Evolutionary conservation across 2,113 vertebrate genomes (phyloP).

Genomic region (Epinephelus lanceolatus): DNA sequence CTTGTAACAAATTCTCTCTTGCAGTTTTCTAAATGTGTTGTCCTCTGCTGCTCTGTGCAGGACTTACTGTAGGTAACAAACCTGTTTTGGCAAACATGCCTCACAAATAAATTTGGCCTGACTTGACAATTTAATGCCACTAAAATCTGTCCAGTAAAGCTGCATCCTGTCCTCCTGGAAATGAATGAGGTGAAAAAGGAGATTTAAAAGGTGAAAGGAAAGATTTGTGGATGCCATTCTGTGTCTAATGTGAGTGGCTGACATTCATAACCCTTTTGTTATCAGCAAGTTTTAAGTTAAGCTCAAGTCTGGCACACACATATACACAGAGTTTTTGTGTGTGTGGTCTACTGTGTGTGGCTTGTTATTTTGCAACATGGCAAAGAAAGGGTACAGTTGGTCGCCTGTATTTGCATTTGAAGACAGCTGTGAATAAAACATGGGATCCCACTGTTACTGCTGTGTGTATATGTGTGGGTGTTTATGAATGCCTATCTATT

Average conservation of each 20-base stretch:
- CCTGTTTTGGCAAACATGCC: slow-evolving; percentile 20
- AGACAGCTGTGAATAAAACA: slow-evolving; percentile 56
- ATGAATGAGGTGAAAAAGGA: slow-evolving; percentile 44
- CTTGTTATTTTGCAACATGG: slow-evolving; percentile 49
- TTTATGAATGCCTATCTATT: slow-evolving; percentile 11
- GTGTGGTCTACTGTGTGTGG: neutral
- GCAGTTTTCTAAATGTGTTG: neutral
- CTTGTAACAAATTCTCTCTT: too few species aligned
- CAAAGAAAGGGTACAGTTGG: slow-evolving; percentile 22
- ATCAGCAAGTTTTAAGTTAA: slow-evolving; percentile 6
- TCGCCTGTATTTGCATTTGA: slow-evolving; percentile 44
- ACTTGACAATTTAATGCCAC: slow-evolving; percentile 28
- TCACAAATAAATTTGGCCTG: slow-evolving; percentile 19
- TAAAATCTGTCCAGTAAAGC: slow-evolving; percentile 23
- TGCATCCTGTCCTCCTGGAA: slow-evolving; percentile 6
- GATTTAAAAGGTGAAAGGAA: slow-evolving; percentile 47
- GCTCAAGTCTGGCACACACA: neutral
- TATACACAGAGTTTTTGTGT: neutral
- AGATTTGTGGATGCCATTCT: slow-evolving; percentile 32
- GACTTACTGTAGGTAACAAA: neutral
- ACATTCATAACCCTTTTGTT: slow-evolving; percentile 31
- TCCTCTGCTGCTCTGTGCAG: neutral
- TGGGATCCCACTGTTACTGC: neutral
- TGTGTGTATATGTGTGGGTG: neutral
- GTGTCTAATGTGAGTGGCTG: slow-evolving; percentile 23